Percentiles rank a stretch among this genome's conserved stretches.
Conservation (phyloP, 2,888 invertebrate genomes). For the Danaus chrysippus region DNA sequence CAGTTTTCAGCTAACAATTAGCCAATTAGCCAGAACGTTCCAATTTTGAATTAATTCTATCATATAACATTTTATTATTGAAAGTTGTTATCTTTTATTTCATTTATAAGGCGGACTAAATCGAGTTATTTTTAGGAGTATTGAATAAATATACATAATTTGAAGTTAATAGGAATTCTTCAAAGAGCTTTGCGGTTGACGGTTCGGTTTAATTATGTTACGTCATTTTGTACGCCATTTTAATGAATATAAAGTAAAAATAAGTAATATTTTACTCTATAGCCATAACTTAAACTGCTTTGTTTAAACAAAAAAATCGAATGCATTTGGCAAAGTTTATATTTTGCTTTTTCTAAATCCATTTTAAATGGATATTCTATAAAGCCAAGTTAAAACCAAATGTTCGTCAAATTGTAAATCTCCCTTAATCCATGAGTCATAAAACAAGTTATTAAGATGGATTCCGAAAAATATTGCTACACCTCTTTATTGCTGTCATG, state of each 20-base stretch:
- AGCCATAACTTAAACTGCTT: too few species aligned
- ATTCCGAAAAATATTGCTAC: constrained; percentile 57
- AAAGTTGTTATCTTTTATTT: too few species aligned
- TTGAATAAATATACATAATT: constrained; percentile 35
- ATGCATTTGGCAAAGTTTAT: too few species aligned
- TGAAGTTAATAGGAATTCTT: constrained; percentile 22
- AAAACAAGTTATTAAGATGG: constrained; percentile 1
- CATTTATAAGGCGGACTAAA: constrained; percentile 14
- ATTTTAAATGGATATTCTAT: too few species aligned
- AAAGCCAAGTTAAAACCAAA: not conserved
- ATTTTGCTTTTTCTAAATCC: too few species aligned
- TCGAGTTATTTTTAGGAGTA: constrained; percentile 25
- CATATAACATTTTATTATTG: too few species aligned
- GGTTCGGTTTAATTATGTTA: constrained; percentile 11
- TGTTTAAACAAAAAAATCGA: too few species aligned
- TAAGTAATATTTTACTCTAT: not conserved
- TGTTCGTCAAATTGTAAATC: not conserved
- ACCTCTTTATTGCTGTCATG: constrained; percentile 66
- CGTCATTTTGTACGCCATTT: not conserved
- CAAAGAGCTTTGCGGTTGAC: constrained; percentile 22
- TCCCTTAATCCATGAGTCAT: not conserved
- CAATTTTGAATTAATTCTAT: too few species aligned
- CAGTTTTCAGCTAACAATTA: too few species aligned
- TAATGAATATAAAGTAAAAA: constrained; percentile 5
- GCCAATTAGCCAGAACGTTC: too few species aligned